Conservation (phyloP, 2,797 vertebrate species). For the Tauraco hartlaubi region DNA sequence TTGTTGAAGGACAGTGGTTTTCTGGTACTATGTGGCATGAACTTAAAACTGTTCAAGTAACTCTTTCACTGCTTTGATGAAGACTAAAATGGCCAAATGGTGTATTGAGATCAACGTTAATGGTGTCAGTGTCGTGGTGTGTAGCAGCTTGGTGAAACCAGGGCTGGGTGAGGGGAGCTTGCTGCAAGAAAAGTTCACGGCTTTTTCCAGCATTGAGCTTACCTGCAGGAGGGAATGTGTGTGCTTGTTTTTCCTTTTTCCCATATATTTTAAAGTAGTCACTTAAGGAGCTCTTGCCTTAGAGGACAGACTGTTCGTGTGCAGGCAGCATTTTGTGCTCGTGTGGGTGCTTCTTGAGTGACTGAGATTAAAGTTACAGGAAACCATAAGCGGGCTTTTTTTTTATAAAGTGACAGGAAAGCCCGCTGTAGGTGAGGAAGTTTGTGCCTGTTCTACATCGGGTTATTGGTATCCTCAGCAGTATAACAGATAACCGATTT, state of each 20-base stretch:
- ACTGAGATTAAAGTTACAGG: not conserved
- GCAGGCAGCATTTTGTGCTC: not conserved
- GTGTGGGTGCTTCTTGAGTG: not conserved
- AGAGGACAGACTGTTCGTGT: not conserved
- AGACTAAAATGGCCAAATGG: not conserved
- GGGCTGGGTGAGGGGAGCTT: not conserved
- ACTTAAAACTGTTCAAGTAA: not conserved
- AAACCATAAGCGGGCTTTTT: not conserved
- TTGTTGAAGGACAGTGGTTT: not conserved
- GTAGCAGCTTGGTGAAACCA: not conserved
- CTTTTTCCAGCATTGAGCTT: not conserved
- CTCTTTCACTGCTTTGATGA: not conserved
- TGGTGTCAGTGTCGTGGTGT: not conserved
- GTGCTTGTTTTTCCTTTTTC: not conserved
- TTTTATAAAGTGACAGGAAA: not conserved
- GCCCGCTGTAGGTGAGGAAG: not conserved
- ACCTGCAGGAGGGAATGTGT: not conserved
- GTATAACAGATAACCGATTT: not conserved
- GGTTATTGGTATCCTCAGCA: not conserved
- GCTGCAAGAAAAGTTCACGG: not conserved
- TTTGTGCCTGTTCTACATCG: not conserved
- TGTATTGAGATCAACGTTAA: rapidly evolving
- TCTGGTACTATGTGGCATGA: not conserved
- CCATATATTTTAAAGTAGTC: not conserved
- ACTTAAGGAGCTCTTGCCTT: not conserved